These are phyloP conservation scores for Thyatira batis DNA, from an alignment of 2,888 invertebrate genomes.

Conservation along the genomic window DNA sequence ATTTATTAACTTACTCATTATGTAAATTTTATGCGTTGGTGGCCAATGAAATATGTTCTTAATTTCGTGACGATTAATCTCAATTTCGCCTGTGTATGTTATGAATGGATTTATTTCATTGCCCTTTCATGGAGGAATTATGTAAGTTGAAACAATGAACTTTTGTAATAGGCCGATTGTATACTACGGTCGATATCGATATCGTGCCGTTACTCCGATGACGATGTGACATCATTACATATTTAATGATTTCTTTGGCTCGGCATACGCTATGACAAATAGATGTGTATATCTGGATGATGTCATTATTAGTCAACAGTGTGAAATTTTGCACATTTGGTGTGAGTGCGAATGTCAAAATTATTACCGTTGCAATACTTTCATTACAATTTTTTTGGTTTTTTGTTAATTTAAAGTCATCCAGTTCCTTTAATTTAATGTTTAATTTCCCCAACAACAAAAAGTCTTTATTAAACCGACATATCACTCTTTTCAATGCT, in stretches of 20 bases:
- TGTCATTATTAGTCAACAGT: neutral
- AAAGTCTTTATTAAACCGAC: neutral
- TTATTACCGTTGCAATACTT: neutral
- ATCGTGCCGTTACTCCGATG: neutral
- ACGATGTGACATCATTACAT: neutral
- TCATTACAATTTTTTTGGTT: no score
- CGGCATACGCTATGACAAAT: neutral
- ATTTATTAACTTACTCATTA: conserved; percentile 56
- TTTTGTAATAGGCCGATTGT: conserved; percentile 19
- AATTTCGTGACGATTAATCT: conserved; percentile 37
- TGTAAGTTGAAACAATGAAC: conserved; percentile 27
- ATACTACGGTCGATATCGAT: neutral
- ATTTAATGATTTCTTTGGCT: neutral
- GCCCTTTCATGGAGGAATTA: conserved; percentile 11
- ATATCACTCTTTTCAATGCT: neutral
- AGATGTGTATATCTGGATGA: neutral
- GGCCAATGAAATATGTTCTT: conserved; percentile 43
- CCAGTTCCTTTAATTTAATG: no score
- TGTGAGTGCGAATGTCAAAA: neutral
- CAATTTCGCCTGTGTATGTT: conserved; percentile 33
- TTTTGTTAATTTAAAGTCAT: no score
- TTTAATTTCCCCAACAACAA: neutral
- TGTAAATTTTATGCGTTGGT: conserved; percentile 40
- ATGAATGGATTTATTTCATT: conserved; percentile 6
- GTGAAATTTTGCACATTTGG: neutral